phyloP scores from a whole-genome alignment of 2,113 vertebrate species.

The Etheostoma cragini region DNA sequence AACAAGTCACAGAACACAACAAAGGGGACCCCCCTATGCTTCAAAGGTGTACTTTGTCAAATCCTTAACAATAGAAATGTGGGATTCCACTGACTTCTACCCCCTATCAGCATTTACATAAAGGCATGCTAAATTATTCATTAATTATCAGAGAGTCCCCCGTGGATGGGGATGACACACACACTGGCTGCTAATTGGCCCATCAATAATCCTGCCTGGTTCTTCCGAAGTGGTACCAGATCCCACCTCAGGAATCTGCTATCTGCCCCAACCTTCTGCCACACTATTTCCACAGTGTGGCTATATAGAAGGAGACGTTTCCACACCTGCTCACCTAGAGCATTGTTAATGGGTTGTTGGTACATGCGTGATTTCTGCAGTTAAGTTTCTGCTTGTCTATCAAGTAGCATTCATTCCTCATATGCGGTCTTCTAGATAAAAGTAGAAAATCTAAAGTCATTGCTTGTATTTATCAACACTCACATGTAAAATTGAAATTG shows the following conservation, averaged over 20 bases:
- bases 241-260: conserved; percentile 77
- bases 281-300: conserved; percentile 37
- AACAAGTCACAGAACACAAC: conserved; percentile 55
- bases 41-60: conserved; percentile 70
- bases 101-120: conserved; percentile 83
- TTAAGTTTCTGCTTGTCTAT: conserved; percentile 5
- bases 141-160: conserved; percentile 83
- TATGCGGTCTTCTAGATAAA: background rate
- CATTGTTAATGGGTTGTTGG: conserved; percentile 7
- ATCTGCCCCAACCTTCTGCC: conserved; percentile 76
- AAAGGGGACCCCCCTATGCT: conserved; percentile 49
- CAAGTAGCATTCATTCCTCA: background rate
- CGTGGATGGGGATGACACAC: conserved; percentile 77
- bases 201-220: conserved; percentile 84
- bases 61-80: conserved; percentile 70
- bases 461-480: background rate
- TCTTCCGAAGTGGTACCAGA: conserved; percentile 74
- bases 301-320: conserved; percentile 33
- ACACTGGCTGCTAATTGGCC: conserved; percentile 85
- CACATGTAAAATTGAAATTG: background rate
- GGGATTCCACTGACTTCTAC: conserved; percentile 71
- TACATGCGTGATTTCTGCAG: conserved; percentile 22
- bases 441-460: background rate
- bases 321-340: conserved; percentile 64
- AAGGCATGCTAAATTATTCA: conserved; percentile 84